Base-by-base conservation (phyloP, 2,797 vertebrate genomes). In the Lagodon rhomboides region DNA sequence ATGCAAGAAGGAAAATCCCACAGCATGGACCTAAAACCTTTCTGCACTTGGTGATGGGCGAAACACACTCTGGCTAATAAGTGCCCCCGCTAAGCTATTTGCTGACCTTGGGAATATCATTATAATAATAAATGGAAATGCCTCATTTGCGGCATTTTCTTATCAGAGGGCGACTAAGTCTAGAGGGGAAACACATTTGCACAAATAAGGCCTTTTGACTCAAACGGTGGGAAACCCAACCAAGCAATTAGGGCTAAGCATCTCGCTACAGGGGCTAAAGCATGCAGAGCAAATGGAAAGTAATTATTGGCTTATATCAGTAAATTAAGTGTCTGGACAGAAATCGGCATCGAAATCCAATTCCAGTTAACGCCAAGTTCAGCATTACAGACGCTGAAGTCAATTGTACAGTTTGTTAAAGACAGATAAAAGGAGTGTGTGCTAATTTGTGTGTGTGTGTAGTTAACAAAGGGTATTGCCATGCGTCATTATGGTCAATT, bases 141-240 rank as follows among this genome's bases (percentile, higher is more conserved):
- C 46, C 53, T 84, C 44, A 81, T 73, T 86, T 68, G 46, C 1
- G 3, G 23, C 4, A 27, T 56, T 74, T 73, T 55, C 67, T 80
- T 50, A 71, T 65, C 75, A 70, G 56, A 56, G 9, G 4, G 70
- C 25, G 23, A 17, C 6, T 30, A 12, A 49, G 43, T 76, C 73
- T 68, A 38, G 38, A 59, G 60, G 60, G 65, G 30, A 54, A 68
- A 53, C 44, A 55, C 25, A 78, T 77, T 63, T 80, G 53, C 56
- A 67, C 67, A 80, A 83, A 77, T 73, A 60, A 80, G 60, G 50
- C 50, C 63, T 80, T 87, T 10, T 69, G 30, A 67, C 38, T 38
- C 75, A 89, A 69, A 77, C 82, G 83, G 85, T 82, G 72, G 69
- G 63, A 68, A 38, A 73, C 13, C 18, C 27, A 64, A 60, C 60